phyloP scores from a whole-genome alignment of 2,113 vertebrate species.

The Hippoglossus stenolepis region DNA sequence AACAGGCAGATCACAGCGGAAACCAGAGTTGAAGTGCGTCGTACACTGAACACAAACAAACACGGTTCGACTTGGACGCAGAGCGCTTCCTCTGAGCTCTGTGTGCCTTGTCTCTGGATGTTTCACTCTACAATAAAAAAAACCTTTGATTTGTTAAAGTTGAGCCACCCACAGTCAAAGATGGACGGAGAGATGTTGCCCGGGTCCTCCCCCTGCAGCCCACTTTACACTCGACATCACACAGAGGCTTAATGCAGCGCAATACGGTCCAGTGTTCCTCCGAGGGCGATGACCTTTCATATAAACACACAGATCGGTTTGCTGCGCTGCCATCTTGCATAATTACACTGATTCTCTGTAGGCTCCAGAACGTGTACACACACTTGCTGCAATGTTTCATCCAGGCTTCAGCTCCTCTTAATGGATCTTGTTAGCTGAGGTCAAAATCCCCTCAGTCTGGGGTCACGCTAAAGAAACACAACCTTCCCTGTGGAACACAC shows the following conservation, averaged over 20 bases:
- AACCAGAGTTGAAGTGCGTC: constrained; percentile 26
- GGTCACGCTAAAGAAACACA: constrained; percentile 57
- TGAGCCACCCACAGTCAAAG: constrained; percentile 16
- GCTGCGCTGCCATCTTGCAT: constrained; percentile 61
- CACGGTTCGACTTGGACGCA: constrained; percentile 11
- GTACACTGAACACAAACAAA: constrained; percentile 42
- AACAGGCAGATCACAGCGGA: constrained; percentile 41
- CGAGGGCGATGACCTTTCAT: constrained; percentile 69
- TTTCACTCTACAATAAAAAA: constrained; percentile 23
- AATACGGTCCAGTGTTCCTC: constrained; percentile 60
- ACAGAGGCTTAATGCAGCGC: constrained; percentile 55
- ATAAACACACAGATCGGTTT: constrained; percentile 66
- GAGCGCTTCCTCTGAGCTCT: constrained; percentile 24
- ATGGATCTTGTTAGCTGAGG: constrained; percentile 70
- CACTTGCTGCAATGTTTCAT: constrained; percentile 52
- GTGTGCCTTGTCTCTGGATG: constrained; percentile 21
- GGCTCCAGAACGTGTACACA: constrained; percentile 27
- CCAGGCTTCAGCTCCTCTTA: constrained; percentile 44
- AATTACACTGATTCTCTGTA: constrained; percentile 59
- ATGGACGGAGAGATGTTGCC: constrained; percentile 38
- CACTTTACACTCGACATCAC: constrained; percentile 72
- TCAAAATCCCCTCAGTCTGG: constrained; percentile 59
- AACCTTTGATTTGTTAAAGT: constrained; percentile 50
- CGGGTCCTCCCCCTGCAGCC: constrained; percentile 52
- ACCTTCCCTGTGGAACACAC: constrained; percentile 44